These are phyloP conservation scores for Entomyzon cyanotis DNA, from an alignment of 2,113 vertebrate species.

Conservation along the genomic window DNA sequence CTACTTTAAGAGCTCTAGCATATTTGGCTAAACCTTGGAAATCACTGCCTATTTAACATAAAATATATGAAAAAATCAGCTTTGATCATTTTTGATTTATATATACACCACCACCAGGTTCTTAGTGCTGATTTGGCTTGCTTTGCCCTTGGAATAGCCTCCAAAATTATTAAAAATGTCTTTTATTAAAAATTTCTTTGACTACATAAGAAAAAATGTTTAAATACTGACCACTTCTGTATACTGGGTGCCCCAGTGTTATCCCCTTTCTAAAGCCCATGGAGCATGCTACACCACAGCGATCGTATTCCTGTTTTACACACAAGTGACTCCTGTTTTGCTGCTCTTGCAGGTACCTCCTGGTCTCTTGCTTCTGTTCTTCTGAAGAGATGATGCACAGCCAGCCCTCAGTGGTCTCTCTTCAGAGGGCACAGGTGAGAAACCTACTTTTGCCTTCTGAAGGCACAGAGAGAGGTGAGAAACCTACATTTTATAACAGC, in stretches of 20 bases:
- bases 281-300: neutral
- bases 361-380: neutral
- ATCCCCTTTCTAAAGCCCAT: slow-evolving; percentile 1
- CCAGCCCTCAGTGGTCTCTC: neutral
- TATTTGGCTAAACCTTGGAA: slow-evolving; percentile 51
- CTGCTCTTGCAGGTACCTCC: neutral
- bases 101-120: neutral
- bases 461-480: neutral
- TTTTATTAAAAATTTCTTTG: neutral
- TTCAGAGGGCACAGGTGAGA: neutral
- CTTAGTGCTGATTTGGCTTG: neutral
- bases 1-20: neutral
- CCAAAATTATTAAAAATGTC: neutral
- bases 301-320: neutral
- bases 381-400: neutral
- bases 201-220: neutral
- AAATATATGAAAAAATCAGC: slow-evolving; percentile 5
- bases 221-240: neutral
- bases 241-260: neutral
- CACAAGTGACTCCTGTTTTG: neutral
- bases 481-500: neutral
- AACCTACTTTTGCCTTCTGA: neutral
- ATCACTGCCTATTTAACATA: neutral
- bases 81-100: neutral
- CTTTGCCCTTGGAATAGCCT: neutral